Evolutionary conservation across 2,797 vertebrate genomes (phyloP).

Genomic region (Nannoperca obscura): DNA sequence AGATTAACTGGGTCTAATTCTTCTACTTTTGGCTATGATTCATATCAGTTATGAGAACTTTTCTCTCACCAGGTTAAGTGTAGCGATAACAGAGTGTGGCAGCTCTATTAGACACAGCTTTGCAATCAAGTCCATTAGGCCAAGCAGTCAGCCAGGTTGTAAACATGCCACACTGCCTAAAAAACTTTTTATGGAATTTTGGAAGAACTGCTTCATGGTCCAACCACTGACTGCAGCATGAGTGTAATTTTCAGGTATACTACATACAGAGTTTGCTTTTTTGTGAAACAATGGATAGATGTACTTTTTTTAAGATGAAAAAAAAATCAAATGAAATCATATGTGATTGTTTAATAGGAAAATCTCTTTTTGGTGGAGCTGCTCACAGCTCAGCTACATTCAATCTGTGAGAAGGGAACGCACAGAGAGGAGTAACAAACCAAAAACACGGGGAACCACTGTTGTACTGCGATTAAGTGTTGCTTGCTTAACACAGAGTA

Average conservation of each 20-base stretch:
- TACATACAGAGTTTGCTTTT: neutral
- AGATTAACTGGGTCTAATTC: slow-evolving; percentile 14
- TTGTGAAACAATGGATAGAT: neutral
- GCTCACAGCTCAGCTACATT: neutral
- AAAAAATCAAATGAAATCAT: neutral
- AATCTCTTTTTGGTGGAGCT: neutral
- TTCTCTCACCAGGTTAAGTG: slow-evolving; percentile 19
- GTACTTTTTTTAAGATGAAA: neutral
- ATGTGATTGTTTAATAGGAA: neutral
- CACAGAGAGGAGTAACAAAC: neutral
- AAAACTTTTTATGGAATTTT: neutral
- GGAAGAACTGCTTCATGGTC: neutral
- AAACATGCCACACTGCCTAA: slow-evolving; percentile 2
- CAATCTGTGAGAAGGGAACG: neutral
- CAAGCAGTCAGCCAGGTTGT: neutral
- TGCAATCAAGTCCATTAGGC: slow-evolving; percentile 3
- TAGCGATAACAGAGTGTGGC: slow-evolving; percentile 36
- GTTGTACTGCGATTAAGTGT: neutral
- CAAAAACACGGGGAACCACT: neutral
- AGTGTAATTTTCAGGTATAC: neutral
- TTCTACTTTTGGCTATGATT: slow-evolving; percentile 34
- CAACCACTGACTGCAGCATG: neutral
- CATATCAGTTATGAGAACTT: slow-evolving; percentile 36
- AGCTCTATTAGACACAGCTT: slow-evolving; percentile 13
- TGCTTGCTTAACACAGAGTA: too few relatives aligned